Evolutionary conservation across 2,797 vertebrate genomes (phyloP), one percentile per base, ranked within the genome.

Genomic region (Sylvilagus floridanus): DNA sequence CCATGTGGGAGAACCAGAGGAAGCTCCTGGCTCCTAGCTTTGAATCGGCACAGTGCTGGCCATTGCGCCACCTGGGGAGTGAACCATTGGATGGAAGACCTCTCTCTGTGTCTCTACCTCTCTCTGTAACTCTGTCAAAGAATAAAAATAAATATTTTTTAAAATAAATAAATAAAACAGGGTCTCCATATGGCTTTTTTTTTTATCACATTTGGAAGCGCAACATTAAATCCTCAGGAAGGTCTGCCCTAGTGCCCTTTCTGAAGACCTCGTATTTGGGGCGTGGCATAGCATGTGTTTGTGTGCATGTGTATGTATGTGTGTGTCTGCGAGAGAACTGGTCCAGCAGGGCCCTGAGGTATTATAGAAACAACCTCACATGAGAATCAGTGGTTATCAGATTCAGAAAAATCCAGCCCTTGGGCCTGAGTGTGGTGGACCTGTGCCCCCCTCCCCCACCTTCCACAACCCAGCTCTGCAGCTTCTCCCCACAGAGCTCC

Each of bases 151-250:
- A 37, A 37, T 37, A 37, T 37, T 37, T 37, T 37, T 37, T 4
- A 37, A 37, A 37, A 37, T 37, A 37, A 37, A 37, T 37, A 37
- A 37, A 37, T 37, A 47, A 93, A 66, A 83, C 4, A 77, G 22
- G 68, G 24, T 82, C 88, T 91, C 87, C 95, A 94, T 93, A 35
- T 90, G 82, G 77, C 78, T 94, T 89, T 37, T 37, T 94, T 50
- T 91, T 88, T 95, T 71, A 87, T 82, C 92, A 90, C n/a, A 32
- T 95, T 95, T 37, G 50, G 68, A 95, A 93, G 47, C n/a, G 7
- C 73, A 82, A 90, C 69, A 77, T 88, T 77, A 77, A 88, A n/a
- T 77, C 87, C 37, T 88, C 66, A 86, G 42, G 89, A 28, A 81
- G 54, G 22, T 73, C 81, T 93, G 16, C 24, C 47, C n/a, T 66